A percentile compares a stretch with the other conserved stretches of the same genome.
Evolutionary conservation across 2,113 vertebrate genomes (phyloP).

Genomic region (Zonotrichia leucophrys): DNA sequence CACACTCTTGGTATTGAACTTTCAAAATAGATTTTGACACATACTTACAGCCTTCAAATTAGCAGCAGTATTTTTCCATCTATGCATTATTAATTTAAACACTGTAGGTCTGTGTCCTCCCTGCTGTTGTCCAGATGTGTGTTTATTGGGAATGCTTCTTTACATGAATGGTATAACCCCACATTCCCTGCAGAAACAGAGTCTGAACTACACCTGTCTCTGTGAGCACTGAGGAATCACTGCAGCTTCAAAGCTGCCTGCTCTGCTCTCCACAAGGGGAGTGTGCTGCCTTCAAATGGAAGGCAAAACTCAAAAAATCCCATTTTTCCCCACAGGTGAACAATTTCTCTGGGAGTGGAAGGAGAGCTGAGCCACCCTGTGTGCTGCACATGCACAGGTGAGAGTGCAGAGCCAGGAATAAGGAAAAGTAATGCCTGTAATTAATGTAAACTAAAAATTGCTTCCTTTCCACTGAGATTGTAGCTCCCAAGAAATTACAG

Average conservation of each 20-base stretch:
- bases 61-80: not conserved
- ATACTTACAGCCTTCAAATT: not conserved
- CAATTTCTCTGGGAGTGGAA: not conserved
- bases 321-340: not conserved
- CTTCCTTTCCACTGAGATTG: not conserved
- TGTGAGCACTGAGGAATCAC: not conserved
- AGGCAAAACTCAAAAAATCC: not conserved
- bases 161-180: not conserved
- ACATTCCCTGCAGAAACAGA: not conserved
- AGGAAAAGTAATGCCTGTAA: not conserved
- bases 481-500: not conserved
- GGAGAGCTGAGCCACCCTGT: not conserved
- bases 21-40: not conserved
- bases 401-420: not conserved
- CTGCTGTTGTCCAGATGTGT: not conserved
- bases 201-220: not conserved
- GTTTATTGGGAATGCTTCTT: not conserved
- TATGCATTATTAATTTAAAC: not conserved
- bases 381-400: not conserved
- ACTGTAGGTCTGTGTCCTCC: no score
- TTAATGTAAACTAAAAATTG: not conserved
- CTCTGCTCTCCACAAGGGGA: not conserved
- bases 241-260: not conserved
- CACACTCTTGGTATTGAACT: not conserved
- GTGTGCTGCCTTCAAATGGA: not conserved